These are phyloP conservation scores for Mus spretus DNA, from an alignment of 2,797 vertebrate species.

Conservation along the genomic window DNA sequence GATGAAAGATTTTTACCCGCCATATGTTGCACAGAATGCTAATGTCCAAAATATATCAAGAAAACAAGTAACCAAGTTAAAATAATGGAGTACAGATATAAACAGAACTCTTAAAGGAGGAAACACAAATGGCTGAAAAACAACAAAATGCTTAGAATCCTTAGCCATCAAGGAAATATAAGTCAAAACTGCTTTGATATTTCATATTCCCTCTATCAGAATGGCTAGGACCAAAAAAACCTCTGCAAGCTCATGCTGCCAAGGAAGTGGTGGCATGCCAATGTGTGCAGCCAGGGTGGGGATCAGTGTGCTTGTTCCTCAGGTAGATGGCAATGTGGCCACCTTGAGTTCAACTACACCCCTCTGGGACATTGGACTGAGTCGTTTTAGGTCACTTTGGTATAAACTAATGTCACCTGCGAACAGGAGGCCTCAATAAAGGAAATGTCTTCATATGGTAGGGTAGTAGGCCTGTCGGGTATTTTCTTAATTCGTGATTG, in stretches of 20 bases:
- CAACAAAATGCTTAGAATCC: not conserved
- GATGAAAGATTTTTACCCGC: not conserved
- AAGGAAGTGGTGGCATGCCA: no score
- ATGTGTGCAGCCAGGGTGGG: not conserved
- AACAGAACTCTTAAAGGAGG: not conserved
- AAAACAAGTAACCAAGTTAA: not conserved
- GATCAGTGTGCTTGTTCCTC: not conserved
- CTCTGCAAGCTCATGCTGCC: no score
- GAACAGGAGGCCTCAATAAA: not conserved
- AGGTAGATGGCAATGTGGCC: not conserved
- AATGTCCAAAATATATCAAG: not conserved
- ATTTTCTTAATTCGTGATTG: not conserved
- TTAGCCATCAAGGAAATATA: not conserved
- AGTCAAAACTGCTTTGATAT: not conserved
- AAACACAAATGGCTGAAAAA: not conserved
- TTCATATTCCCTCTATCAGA: not conserved
- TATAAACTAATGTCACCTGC: not conserved
- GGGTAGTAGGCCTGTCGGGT: no score
- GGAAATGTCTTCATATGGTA: not conserved
- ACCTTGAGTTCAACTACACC: not conserved
- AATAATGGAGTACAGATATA: not conserved
- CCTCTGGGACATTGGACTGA: not conserved
- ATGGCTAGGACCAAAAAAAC: not conserved
- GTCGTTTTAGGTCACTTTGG: not conserved
- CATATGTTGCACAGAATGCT: not conserved